Conservation (phyloP, 2,888 invertebrate genomes). For the Dryomyza anilis region DNA sequence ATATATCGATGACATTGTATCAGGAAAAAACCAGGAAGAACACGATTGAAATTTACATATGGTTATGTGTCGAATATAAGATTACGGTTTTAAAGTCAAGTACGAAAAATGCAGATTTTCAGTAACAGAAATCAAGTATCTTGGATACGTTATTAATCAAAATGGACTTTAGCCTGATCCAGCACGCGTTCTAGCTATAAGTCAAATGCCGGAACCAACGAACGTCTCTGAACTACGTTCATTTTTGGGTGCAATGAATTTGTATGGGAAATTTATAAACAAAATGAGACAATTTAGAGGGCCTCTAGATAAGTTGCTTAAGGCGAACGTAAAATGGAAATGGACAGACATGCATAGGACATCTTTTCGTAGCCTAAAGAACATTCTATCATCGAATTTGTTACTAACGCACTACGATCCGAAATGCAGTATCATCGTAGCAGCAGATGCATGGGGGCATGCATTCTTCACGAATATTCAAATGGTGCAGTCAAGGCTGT, state of each 20-base stretch:
- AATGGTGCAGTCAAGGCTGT: constrained; percentile 47
- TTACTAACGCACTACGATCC: constrained; percentile 35
- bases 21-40: constrained; percentile 24
- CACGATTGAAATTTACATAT: constrained; percentile 23
- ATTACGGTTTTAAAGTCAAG: constrained; percentile 22
- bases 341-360: constrained; percentile 24
- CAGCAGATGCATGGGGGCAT: constrained; percentile 36
- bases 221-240: too few species aligned
- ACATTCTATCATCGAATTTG: constrained; percentile 29
- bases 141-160: constrained; percentile 1
- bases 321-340: too few species aligned
- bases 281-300: constrained; percentile 24
- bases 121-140: too few species aligned
- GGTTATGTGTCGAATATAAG: too few species aligned
- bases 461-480: constrained; percentile 33
- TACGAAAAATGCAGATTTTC: constrained; percentile 30
- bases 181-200: constrained; percentile 16
- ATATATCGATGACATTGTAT: too few species aligned
- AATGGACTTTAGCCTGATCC: constrained; percentile 27
- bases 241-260: constrained; percentile 30
- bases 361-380: constrained; percentile 26
- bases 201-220: constrained; percentile 28
- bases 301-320: constrained; percentile 21
- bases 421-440: constrained; percentile 30
- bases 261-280: constrained; percentile 29